These are phyloP conservation scores for Scomber colias DNA, from an alignment of 2,113 vertebrate species.

Conservation along the genomic window DNA sequence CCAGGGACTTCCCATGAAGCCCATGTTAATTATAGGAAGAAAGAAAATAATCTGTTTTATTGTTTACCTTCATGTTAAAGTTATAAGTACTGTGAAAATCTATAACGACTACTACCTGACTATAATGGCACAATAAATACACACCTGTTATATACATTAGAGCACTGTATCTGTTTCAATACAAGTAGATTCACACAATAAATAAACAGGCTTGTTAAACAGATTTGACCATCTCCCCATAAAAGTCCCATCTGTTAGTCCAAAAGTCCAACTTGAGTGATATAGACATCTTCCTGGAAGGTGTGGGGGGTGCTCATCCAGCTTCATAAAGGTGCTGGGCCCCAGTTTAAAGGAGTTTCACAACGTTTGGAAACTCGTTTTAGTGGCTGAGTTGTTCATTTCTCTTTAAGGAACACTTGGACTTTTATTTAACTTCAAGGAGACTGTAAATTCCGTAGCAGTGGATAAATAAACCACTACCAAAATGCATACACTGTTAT, in stretches of 20 bases:
- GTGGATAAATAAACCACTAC: neutral
- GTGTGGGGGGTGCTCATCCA: neutral
- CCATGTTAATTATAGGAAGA: neutral
- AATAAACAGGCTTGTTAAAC: neutral
- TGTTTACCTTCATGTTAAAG: neutral
- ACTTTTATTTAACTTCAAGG: neutral
- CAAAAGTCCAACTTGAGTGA: neutral
- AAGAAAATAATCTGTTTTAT: neutral
- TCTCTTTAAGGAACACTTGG: neutral
- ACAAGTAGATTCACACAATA: neutral
- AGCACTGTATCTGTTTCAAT: neutral
- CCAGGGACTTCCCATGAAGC: neutral
- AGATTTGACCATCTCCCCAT: neutral
- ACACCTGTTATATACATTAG: neutral
- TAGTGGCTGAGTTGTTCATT: neutral
- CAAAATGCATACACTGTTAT: neutral
- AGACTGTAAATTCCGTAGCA: rapidly evolving
- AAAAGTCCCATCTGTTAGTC: too few species aligned
- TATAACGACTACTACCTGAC: neutral
- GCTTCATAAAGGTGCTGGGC: slow-evolving; percentile 49
- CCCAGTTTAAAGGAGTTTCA: slow-evolving; percentile 32
- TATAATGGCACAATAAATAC: neutral
- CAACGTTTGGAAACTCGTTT: slow-evolving; percentile 41
- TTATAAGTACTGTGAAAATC: neutral
- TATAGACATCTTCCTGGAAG: neutral